phyloP scores from a whole-genome alignment of 1,140 invertebrate genomes.

The Drosophila sechellia region DNA sequence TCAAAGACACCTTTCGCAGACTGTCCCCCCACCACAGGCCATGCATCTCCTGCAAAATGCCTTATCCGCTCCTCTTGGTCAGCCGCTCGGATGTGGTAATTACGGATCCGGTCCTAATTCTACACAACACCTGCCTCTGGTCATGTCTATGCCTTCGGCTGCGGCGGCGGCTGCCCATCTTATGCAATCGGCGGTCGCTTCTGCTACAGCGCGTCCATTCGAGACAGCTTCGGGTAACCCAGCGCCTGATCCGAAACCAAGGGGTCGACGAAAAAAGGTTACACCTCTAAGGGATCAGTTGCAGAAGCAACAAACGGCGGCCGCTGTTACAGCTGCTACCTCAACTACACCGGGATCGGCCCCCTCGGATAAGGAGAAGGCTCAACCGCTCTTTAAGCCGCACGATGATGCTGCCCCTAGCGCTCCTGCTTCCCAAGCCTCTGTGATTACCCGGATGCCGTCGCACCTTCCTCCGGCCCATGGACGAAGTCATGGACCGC shows the following conservation, averaged over 20 bases:
- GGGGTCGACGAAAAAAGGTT: conserved; percentile 80
- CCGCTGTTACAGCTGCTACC: conserved; percentile 70
- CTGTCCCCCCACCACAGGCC: conserved; percentile 54
- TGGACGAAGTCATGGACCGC: conserved; percentile 25
- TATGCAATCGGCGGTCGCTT: conserved; percentile 59
- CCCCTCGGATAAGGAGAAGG: conserved; percentile 45
- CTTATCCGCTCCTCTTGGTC: conserved; percentile 68
- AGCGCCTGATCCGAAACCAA: conserved; percentile 57
- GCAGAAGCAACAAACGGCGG: conserved; percentile 81
- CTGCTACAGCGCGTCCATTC: conserved; percentile 38
- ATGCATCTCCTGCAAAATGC: conserved; percentile 79
- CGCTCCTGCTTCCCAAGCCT: conserved; percentile 85
- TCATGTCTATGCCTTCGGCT: conserved; percentile 67
- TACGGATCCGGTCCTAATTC: conserved; percentile 42
- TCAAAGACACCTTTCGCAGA: conserved; percentile 55
- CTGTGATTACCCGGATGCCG: conserved; percentile 88
- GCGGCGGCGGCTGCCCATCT: conserved; percentile 59
- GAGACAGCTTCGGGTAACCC: not conserved
- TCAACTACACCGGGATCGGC: conserved; percentile 4
- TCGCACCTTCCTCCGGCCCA: conserved; percentile 84
- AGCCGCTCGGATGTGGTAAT: conserved; percentile 60
- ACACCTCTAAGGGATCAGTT: conserved; percentile 72
- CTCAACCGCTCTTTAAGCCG: conserved; percentile 79
- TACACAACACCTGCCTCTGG: conserved; percentile 52
- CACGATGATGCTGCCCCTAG: conserved; percentile 73